Evolutionary conservation across 2,888 invertebrate species (phyloP).

Genomic region (Eristalinus sepulchralis): DNA sequence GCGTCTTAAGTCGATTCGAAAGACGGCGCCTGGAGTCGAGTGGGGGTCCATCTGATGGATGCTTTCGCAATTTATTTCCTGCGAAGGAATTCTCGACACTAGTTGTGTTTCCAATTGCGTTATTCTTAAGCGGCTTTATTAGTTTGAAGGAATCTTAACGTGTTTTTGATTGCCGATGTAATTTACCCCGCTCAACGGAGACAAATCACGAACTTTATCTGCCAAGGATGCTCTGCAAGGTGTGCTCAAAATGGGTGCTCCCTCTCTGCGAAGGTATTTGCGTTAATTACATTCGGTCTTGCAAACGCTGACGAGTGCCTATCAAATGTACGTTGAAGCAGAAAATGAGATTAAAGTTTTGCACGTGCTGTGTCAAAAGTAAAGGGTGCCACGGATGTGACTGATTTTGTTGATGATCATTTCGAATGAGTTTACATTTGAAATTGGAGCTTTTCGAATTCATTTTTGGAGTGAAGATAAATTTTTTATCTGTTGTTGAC

Average conservation of each 20-base stretch:
- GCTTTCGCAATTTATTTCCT: slow-evolving; percentile 1
- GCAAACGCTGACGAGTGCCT: neutral
- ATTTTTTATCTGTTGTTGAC: no score
- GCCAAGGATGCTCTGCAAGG: neutral
- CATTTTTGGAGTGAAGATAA: no score
- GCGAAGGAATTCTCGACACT: neutral
- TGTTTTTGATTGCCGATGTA: slow-evolving; percentile 21
- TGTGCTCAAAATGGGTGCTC: neutral
- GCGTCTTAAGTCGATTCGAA: neutral
- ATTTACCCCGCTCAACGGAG: neutral
- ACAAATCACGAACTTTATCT: slow-evolving; percentile 2
- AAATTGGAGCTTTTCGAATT: no score
- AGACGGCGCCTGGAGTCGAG: neutral
- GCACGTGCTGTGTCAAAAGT: neutral
- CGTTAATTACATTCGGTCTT: neutral
- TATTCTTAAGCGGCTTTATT: neutral
- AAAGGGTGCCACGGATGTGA: neutral
- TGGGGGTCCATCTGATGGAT: neutral
- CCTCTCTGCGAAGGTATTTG: neutral
- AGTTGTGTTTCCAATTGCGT: neutral
- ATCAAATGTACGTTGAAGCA: neutral
- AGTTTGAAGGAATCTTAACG: neutral
- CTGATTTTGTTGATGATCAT: neutral
- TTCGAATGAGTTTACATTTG: no score
- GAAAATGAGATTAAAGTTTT: neutral